Evolutionary conservation across 2,797 vertebrate species (phyloP).

Genomic region (Phaenicophaeus curvirostris): DNA sequence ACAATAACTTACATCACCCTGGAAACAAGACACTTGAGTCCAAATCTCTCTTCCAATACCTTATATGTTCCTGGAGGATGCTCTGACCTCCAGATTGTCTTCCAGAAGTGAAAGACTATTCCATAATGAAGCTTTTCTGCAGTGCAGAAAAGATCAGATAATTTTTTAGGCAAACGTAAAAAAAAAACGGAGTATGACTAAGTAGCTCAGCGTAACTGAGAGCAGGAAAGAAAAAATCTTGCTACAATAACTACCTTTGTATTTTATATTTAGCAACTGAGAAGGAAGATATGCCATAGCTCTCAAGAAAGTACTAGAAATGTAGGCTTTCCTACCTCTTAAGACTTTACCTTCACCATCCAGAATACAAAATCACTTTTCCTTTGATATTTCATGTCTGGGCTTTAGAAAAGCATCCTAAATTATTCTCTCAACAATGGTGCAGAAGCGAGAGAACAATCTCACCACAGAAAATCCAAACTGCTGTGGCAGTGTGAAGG

Average conservation of each 20-base stretch:
- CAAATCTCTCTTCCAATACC: background rate
- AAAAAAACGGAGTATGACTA: background rate
- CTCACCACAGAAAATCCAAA: background rate
- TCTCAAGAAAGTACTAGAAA: slow-evolving; percentile 32
- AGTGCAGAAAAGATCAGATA: background rate
- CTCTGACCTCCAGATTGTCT: background rate
- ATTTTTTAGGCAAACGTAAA: background rate
- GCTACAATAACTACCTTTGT: background rate
- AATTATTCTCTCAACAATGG: background rate
- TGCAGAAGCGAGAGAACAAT: background rate
- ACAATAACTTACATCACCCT: background rate
- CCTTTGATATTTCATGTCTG: background rate
- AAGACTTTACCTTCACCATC: background rate
- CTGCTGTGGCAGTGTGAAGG: background rate
- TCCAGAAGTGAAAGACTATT: background rate
- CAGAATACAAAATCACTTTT: background rate
- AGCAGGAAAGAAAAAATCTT: background rate
- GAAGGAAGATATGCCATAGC: slow-evolving; percentile 36
- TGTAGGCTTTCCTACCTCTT: background rate
- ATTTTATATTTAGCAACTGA: background rate
- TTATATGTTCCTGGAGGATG: background rate
- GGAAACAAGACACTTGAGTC: background rate
- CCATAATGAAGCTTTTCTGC: background rate
- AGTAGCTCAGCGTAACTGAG: background rate
- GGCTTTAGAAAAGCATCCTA: background rate